Evolutionary conservation across 1,140 invertebrate species (phyloP), one percentile per base, ranked within the genome.

Genomic region (Olivierus martensii): DNA sequence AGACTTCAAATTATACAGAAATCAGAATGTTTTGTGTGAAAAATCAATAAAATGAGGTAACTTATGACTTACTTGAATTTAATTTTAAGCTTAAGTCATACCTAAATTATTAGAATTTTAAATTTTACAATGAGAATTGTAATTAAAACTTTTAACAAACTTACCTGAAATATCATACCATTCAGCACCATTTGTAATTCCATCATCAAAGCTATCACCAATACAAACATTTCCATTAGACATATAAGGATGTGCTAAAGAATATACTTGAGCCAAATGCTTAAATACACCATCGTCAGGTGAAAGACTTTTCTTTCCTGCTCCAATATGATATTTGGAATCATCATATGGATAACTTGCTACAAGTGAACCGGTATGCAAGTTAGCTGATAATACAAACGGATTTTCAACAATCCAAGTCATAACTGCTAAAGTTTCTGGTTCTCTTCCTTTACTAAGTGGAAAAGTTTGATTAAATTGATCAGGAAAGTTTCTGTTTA

Each of bases 381-480:
- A 73, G 70, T 90, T 94, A 0, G 83, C 86, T 1, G 89, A 93
- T 10, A 95, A 70, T 22, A 93, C 86, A 69, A 96, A 95, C 22
- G 86, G 84, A 64, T 84, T 80, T 15, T 74, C 74, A 2, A 79
- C 67, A 47, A 92, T 84, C 87, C 86, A 94, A 10, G 77, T 79
- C 77, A 97, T 97, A 56, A 97, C 75, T 37, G 87, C 86, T 15
- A 81, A 64, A 0, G 93, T 98, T 73, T 99, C 95, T n/a, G 83
- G 84, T 67, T 90, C 49, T n/a, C 54, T 54, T 14, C 50, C 50
- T 7, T 37, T 36, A 14, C 12, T 11, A 11, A 17, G 6, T 5
- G n/a, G n/a, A 5, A 46, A 4, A n/a, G 41, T 51, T 19, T 46
- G 39, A 34, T 18, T 45, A 65, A 87, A 86, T 55, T 88, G 83